Percentiles rank a stretch among this genome's conserved stretches.
phyloP scores from a whole-genome alignment of 2,888 invertebrate species.

The Seira ritae region DNA sequence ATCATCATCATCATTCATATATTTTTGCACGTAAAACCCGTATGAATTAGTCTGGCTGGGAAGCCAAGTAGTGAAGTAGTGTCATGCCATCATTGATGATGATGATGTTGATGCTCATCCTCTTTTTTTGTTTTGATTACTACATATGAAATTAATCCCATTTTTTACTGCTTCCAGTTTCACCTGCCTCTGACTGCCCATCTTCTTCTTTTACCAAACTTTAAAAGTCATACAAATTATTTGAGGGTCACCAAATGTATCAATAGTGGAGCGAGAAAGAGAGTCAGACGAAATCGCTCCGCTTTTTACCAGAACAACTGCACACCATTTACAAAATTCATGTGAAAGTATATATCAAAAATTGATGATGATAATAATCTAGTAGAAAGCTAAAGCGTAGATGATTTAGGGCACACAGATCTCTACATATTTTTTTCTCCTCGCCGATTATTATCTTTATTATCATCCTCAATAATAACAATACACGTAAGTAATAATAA shows the following conservation, averaged over 20 bases:
- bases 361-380: conserved; percentile 57
- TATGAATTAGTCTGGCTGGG: conserved; percentile 26
- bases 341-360: conserved; percentile 47
- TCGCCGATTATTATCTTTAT: conserved; percentile 43
- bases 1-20: conserved; percentile 27
- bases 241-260: conserved; percentile 18
- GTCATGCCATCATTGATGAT: conserved; percentile 27
- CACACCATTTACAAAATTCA: conserved; percentile 30
- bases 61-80: conserved; percentile 63
- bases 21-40: conserved; percentile 53
- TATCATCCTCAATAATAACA: conserved; percentile 20
- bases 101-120: conserved; percentile 16
- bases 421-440: conserved; percentile 10
- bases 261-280: background rate
- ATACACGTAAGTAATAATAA: conserved; percentile 26
- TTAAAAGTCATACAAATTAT: conserved; percentile 18
- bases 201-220: conserved; percentile 5
- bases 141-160: conserved; percentile 9
- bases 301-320: background rate
- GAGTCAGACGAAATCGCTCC: conserved; percentile 1
- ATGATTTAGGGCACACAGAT: conserved; percentile 61
- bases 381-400: conserved; percentile 19
- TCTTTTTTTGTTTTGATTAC: conserved; percentile 29
- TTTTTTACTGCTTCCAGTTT: conserved; percentile 54
- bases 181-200: conserved; percentile 57